These are phyloP conservation scores for Diploscapter pachys DNA, from an alignment of 1,140 invertebrate species.

Conservation along the genomic window DNA sequence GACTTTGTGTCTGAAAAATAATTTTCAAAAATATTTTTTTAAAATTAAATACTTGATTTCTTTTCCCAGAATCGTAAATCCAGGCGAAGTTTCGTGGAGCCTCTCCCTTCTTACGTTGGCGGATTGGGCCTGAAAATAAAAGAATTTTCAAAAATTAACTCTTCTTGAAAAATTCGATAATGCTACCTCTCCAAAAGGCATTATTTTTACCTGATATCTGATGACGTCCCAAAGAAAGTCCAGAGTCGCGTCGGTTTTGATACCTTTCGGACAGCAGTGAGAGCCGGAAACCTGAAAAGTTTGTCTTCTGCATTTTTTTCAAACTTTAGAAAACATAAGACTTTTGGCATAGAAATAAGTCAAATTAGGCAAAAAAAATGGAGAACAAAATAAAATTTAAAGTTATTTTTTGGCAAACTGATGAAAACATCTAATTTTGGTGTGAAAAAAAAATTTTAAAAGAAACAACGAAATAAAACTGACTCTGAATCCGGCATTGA, in stretches of 20 bases:
- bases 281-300: conserved; percentile 74
- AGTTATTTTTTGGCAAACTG: too few relatives aligned
- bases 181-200: conserved; percentile 9
- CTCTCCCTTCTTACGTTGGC: conserved; percentile 20
- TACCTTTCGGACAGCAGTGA: conserved; percentile 78
- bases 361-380: too few relatives aligned
- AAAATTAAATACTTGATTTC: conserved; percentile 26
- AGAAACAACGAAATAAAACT: not conserved
- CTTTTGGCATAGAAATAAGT: too few relatives aligned
- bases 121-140: conserved; percentile 16
- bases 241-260: conserved; percentile 89
- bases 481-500: conserved; percentile 80
- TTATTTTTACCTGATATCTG: conserved; percentile 28
- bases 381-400: too few relatives aligned
- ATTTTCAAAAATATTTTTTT: conserved; percentile 5
- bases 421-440: too few relatives aligned
- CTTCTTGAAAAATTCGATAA: not conserved
- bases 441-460: too few relatives aligned
- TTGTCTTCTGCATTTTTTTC: not conserved
- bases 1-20: conserved; percentile 42
- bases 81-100: conserved; percentile 20
- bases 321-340: too few relatives aligned
- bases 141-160: not conserved
- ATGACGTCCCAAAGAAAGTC: conserved; percentile 75
- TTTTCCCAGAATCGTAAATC: conserved; percentile 31